Percentiles rank a stretch among this genome's conserved stretches.
Conservation (phyloP, 2,113 vertebrate species). For the Dasypus novemcinctus region DNA sequence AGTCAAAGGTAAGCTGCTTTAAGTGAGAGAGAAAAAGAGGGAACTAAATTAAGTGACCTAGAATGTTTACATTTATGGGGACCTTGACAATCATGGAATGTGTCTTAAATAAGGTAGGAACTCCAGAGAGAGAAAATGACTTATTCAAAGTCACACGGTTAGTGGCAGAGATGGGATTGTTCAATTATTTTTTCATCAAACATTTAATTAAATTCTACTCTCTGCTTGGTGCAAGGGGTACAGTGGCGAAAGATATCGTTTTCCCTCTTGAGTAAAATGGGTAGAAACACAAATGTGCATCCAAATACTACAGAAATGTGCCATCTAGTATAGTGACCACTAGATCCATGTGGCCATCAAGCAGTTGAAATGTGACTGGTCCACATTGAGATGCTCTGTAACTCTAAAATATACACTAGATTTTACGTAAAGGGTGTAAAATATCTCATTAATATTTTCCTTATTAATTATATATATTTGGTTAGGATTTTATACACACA, state of each 20-base stretch:
- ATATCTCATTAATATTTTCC: background rate
- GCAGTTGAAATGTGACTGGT: no score
- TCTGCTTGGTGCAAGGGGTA: background rate
- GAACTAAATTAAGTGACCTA: conserved; percentile 43
- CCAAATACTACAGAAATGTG: background rate
- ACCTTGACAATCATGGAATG: conserved; percentile 38
- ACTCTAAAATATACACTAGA: background rate
- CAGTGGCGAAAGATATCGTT: background rate
- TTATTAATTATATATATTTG: background rate
- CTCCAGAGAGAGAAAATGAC: conserved; percentile 70
- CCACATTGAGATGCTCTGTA: background rate
- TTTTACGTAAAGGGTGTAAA: background rate
- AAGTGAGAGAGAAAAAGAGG: background rate
- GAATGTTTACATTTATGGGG: conserved; percentile 61
- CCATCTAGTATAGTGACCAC: accelerated
- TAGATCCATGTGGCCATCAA: accelerated
- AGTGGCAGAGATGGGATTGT: conserved; percentile 35
- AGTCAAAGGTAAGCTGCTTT: conserved; percentile 3
- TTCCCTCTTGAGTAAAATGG: background rate
- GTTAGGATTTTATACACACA: background rate
- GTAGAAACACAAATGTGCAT: background rate
- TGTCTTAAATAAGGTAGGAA: conserved; percentile 62
- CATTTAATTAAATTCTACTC: conserved; percentile 64
- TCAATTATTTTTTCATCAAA: conserved; percentile 69
- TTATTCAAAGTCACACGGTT: conserved; percentile 47